Conservation (phyloP, 2,888 invertebrate genomes). For the Phortica okadai region DNA sequence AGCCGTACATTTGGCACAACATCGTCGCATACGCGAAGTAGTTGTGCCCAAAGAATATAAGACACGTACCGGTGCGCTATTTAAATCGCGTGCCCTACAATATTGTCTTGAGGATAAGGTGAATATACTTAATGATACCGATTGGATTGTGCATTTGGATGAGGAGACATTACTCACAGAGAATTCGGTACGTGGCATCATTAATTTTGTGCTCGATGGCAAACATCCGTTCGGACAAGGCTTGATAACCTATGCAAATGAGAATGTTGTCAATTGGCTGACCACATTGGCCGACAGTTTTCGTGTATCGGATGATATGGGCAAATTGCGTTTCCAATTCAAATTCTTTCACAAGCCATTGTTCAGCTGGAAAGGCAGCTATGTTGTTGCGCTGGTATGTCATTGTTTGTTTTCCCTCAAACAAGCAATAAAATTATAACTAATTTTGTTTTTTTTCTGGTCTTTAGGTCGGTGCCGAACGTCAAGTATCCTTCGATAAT, state of each 20-base stretch:
- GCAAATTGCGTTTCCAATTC: constrained; percentile 94
- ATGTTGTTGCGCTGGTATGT: constrained; percentile 94
- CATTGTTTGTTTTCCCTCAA: neutral
- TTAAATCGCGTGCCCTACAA: constrained; percentile 95
- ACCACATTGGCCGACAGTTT: constrained; percentile 97
- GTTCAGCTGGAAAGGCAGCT: constrained; percentile 99
- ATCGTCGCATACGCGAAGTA: constrained; percentile 89
- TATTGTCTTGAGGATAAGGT: constrained; percentile 95
- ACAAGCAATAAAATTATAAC: too few relatives aligned
- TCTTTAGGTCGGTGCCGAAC: constrained; percentile 90
- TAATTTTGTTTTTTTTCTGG: constrained; percentile 23
- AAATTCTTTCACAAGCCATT: constrained; percentile 94
- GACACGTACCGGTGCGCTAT: constrained; percentile 93
- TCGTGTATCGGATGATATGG: constrained; percentile 98
- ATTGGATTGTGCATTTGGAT: constrained; percentile 98
- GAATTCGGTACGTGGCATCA: constrained; percentile 91
- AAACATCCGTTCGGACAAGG: constrained; percentile 98
- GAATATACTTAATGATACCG: constrained; percentile 89
- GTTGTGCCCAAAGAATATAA: constrained; percentile 92
- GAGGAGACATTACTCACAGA: constrained; percentile 97
- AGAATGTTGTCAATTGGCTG: constrained; percentile 96
- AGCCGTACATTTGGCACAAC: constrained; percentile 84
- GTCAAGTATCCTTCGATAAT: constrained; percentile 95
- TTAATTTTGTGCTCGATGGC: constrained; percentile 96
- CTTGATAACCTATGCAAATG: constrained; percentile 96